phyloP scores from a whole-genome alignment of 2,888 invertebrate species.

The Drosophila demipolita region DNA sequence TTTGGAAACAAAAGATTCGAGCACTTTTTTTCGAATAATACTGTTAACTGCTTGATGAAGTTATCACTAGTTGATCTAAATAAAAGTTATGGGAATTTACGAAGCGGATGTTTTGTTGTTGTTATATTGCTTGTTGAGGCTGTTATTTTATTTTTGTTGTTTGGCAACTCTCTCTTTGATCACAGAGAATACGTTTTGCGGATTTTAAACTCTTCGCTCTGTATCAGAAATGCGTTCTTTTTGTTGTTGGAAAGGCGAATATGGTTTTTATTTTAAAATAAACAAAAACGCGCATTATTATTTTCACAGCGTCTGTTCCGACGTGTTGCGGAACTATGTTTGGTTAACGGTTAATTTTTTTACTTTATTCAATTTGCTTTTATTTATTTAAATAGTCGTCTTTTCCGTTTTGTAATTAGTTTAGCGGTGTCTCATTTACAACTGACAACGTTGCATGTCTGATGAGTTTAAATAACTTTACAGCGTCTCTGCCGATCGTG shows the following conservation, averaged over 20 bases:
- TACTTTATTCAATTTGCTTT: background rate
- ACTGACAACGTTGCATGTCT: slow-evolving; percentile 61
- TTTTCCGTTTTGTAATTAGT: slow-evolving; percentile 40
- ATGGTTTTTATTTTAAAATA: slow-evolving; percentile 80
- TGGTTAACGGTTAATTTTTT: slow-evolving; percentile 17
- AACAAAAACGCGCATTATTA: slow-evolving; percentile 70
- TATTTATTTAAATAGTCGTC: background rate
- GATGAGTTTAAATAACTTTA: slow-evolving; percentile 54
- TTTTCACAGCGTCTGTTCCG: slow-evolving; percentile 51
- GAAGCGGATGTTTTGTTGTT: slow-evolving; percentile 30
- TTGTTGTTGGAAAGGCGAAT: slow-evolving; percentile 80
- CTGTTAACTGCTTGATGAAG: slow-evolving; percentile 58
- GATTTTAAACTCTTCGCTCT: slow-evolving; percentile 23
- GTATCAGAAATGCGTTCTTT: slow-evolving; percentile 80
- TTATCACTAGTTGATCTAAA: slow-evolving; percentile 57
- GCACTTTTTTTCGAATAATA: slow-evolving; percentile 59
- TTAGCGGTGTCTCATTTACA: slow-evolving; percentile 53
- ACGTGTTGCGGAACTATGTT: slow-evolving; percentile 46
- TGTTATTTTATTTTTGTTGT: slow-evolving; percentile 27
- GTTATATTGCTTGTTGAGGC: slow-evolving; percentile 27
- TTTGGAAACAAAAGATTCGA: slow-evolving; percentile 72
- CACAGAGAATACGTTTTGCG: slow-evolving; percentile 31
- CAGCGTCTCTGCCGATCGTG: slow-evolving; percentile 38
- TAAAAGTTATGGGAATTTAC: slow-evolving; percentile 22
- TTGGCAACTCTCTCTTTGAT: slow-evolving; percentile 24